Percentiles rank a stretch among this genome's conserved stretches.
Conservation (phyloP, 2,113 vertebrate species). For the Hippocampus guttulatus region DNA sequence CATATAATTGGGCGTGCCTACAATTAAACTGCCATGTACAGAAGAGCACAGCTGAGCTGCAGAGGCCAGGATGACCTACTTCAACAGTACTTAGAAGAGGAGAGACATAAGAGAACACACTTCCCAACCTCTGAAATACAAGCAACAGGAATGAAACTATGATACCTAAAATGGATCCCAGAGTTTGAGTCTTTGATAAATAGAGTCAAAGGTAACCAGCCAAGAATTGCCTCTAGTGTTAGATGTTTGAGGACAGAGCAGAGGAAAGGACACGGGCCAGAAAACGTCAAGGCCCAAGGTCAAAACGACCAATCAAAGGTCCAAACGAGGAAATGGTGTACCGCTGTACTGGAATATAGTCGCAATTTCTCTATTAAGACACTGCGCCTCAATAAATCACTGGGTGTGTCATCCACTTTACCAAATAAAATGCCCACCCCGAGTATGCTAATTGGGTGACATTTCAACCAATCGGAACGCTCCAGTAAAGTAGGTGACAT, state of each 20-base stretch:
- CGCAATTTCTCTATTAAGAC: neutral
- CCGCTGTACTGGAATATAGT: neutral
- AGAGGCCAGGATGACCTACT: constrained; percentile 8
- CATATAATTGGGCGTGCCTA: constrained; percentile 14
- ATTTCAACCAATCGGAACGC: too few species aligned
- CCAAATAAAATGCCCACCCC: neutral
- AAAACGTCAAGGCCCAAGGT: neutral
- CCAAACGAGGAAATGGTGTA: neutral
- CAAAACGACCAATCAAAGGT: neutral
- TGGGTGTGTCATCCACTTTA: neutral
- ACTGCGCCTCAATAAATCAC: neutral
- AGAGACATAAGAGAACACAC: neutral
- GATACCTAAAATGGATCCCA: neutral
- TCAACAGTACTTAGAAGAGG: constrained; percentile 3
- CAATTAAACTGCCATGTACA: constrained; percentile 3
- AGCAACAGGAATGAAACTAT: neutral
- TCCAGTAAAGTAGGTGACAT: too few species aligned
- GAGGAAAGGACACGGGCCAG: neutral
- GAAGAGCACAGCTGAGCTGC: constrained; percentile 1
- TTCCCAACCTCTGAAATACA: neutral
- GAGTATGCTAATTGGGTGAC: neutral
- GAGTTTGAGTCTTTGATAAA: constrained; percentile 24
- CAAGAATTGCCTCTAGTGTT: constrained; percentile 9
- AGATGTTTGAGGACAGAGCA: constrained; percentile 16
- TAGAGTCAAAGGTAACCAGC: constrained; percentile 18